Evolutionary conservation across 2,113 vertebrate genomes (phyloP), one percentile per base, ranked within the genome.

Genomic region (Melanerpes aurifrons): DNA sequence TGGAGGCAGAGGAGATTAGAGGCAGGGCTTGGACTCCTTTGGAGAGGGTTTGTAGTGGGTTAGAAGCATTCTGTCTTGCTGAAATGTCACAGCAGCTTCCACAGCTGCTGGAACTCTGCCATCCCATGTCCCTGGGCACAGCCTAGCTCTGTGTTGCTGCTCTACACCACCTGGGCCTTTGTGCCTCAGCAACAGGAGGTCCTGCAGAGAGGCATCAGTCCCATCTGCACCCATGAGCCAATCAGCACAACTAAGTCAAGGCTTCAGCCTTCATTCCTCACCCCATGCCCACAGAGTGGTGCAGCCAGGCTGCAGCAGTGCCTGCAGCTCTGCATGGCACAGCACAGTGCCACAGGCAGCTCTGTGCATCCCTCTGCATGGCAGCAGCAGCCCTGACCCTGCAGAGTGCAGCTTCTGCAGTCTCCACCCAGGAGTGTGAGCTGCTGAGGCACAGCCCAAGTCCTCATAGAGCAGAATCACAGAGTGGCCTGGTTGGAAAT

Each of bases 301-400:
- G 12, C 37, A 77, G 64, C 20, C 59, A 59, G 76, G 59, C 20
- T 16, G 31, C 54, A 78, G 17, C 15, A 3, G 21, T 56, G 35
- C 7, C 24, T 16, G 24, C 26, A 54, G 71, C 56, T 58, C 45
- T 19, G n/a, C 3, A 1, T 11, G 12, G 21, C 32, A 21, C n/a
- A 24, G 43, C 9, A 35, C 20, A 20, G 53, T 2, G 3, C 35
- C n/a, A 9, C 12, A 21, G 0, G 1, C 32, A 35, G 43, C 43
- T 68, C 7, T 12, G 53, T 62, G 63, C 22, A 20, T 45, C 73
- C 31, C 31, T 12, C 37, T 21, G 31, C 10, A n/a, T 8, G 29
- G 7, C 48, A 76, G 48, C 37, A 40, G 20, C 2, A 50, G 32
- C 14, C 16, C 47, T 71, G 35, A 53, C 22, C 82, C 28, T 15